Evolutionary conservation across 2,888 invertebrate species (phyloP).

Genomic region (Agrochola lota): DNA sequence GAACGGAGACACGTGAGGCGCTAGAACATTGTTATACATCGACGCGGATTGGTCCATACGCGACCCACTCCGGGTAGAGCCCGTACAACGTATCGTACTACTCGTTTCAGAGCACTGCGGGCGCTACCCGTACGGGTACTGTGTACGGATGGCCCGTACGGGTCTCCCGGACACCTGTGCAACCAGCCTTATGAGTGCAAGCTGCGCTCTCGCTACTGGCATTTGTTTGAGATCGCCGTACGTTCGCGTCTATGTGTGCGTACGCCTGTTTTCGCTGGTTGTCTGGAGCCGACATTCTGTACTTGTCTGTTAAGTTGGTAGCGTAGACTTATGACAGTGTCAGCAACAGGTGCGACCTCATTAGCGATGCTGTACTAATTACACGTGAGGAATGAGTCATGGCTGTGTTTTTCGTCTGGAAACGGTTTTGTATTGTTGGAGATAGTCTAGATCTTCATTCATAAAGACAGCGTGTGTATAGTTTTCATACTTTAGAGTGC

Average conservation of each 20-base stretch:
- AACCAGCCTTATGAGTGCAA: no score
- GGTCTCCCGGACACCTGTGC: no score
- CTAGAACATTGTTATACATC: no score
- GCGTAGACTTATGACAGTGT: slow-evolving; percentile 20
- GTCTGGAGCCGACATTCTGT: slow-evolving; percentile 2
- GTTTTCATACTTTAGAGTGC: not conserved
- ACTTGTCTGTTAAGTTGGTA: not conserved
- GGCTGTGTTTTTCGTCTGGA: slow-evolving; percentile 25
- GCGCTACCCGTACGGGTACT: no score
- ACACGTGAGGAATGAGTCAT: slow-evolving; percentile 42
- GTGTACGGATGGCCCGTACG: no score
- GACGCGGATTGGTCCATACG: no score
- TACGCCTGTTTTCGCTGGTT: not conserved
- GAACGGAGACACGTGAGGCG: no score
- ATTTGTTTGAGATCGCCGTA: not conserved
- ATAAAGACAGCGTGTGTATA: not conserved
- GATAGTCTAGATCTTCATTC: not conserved
- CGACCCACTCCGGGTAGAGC: no score
- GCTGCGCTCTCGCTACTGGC: no score
- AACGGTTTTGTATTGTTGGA: slow-evolving; percentile 1
- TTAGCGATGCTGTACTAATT: slow-evolving; percentile 55
- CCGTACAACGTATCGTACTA: no score
- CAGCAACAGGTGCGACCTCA: slow-evolving; percentile 60
- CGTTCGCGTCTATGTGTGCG: not conserved
- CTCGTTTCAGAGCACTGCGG: no score